phyloP scores from a whole-genome alignment of 2,888 invertebrate species.

The Gibbula magus region DNA sequence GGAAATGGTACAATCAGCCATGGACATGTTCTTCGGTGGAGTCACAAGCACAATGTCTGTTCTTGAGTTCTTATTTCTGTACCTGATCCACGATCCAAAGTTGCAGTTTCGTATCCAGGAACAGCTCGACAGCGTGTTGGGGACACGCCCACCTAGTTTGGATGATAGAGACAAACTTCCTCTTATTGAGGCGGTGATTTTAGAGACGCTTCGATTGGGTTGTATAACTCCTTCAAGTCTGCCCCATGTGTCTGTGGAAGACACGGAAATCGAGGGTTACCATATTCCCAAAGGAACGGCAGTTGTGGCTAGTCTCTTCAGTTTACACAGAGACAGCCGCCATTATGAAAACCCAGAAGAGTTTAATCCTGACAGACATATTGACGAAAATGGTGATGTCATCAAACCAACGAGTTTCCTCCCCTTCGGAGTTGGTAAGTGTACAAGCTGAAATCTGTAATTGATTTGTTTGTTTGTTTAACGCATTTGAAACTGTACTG shows the following conservation, averaged over 20 bases:
- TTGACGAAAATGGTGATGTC: conserved; percentile 33
- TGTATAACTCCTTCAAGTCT: conserved; percentile 40
- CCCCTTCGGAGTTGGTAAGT: conserved; percentile 44
- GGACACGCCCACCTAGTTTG: conserved; percentile 23
- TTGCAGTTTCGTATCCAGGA: conserved; percentile 36
- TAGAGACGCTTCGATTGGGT: conserved; percentile 40
- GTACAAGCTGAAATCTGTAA: not conserved
- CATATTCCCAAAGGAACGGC: conserved; percentile 34
- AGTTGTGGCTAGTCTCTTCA: conserved; percentile 27
- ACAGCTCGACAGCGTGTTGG: conserved; percentile 29
- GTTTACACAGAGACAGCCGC: conserved; percentile 6
- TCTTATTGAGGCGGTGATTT: conserved; percentile 35
- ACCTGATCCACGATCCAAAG: conserved; percentile 34
- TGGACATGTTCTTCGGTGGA: conserved; percentile 45
- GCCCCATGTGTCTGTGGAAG: conserved; percentile 42
- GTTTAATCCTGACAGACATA: conserved; percentile 41
- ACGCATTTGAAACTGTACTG: no score
- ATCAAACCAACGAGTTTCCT: conserved; percentile 30
- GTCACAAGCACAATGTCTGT: conserved; percentile 38
- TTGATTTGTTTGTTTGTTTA: no score
- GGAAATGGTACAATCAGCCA: conserved; percentile 40
- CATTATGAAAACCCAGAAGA: conserved; percentile 35
- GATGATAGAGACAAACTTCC: conserved; percentile 36
- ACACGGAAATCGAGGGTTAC: conserved; percentile 35
- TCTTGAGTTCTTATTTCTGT: conserved; percentile 39